Base-by-base conservation (phyloP, 2,797 vertebrate genomes). In the Alfaro cultratus region DNA sequence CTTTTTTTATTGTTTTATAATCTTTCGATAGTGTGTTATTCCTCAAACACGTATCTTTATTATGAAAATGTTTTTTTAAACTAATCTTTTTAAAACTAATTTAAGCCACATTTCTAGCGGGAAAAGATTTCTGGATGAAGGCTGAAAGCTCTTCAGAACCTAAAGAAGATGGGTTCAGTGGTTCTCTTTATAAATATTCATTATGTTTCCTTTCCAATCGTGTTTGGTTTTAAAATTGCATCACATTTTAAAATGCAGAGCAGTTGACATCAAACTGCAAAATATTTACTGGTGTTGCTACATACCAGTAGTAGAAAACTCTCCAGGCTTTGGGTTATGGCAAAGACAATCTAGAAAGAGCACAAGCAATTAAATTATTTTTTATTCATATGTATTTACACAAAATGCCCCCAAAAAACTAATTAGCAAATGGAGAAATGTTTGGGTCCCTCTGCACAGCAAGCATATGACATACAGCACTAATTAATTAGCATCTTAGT, bases 401-500 rank as follows among this genome's bases (percentile, higher is more conserved):
- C 67, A 11, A 79, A 83, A 78, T 74, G 12, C 39, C 70, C 51
- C 15, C 55, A 78, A 86, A 82, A 82, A 80, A 73, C 70, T 49
- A 80, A 88, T 87, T 78, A 85, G 76, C 45, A 79, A 53, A 81
- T 74, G 15, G 9, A 39, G 72, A 78, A 60, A 78, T 71, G 45
- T 74, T 51, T 64, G 18, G 76, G 53, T 80, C 84, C 72, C 77
- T 34, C 55, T 41, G 77, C 73, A 76, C 81, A 78, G 68, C 77
- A 51, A 13, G 46, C 55, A 67, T 39, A 78, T 75, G 87, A 80
- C 77, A 85, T 78, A 53, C 6, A 21, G 72, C 47, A 74, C 77
- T 79, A 86, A 89, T 89, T 82, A 89, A 80, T 87, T 86, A 90
- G 73, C 81, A 82, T 51, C 60, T 84, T 83, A 82, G 67, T 83